Base-by-base conservation (phyloP, 1,140 invertebrate species). In the Lepidurus apus region DNA sequence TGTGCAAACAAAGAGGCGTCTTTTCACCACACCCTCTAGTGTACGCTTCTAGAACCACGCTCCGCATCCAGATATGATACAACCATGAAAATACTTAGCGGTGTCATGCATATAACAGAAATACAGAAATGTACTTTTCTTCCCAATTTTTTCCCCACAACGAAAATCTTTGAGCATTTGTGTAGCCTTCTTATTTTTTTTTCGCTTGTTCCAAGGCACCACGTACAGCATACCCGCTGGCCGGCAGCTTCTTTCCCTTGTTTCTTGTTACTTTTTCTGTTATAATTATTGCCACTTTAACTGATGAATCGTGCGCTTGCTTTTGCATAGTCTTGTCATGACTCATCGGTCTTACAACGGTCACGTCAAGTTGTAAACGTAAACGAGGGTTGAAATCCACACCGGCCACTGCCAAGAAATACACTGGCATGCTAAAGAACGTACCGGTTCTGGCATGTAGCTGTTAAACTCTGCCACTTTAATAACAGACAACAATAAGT, bases 381-480 rank as follows among this genome's bases (percentile, higher is more conserved):
- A 65, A 65, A 65, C 53, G 17, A 65, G 21, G 21, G 9, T 65
- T 21, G 53, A 65, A 65, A 65, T 65, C 53, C 53, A 65, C 53
- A 65, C 53, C 53, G 21, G 8, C 53, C 10, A 65, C 13, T 21
- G 53, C 6, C 53, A 7, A 65, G 53, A n/a, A 65, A 65, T 9
- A 65, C 53, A 10, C 9, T 74, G n/a, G 44, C 44, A 47, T 65
- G 53, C 53, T 21, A 65, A 24, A 2, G 76, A 77, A 34, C 77
- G 78, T 13, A 74, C 73, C 1, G 78, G 78, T 26, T 83, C 81
- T 1, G 86, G 85, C 73, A 86, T 80, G 34, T 91, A 88, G 44
- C 93, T 91, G 84, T 94, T 92, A 24, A 95, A 93, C 87, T 95
- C 93, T n/a, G 93, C 93, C 87, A 95, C 93, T 87, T 95, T 95